A percentile compares a stretch with the other conserved stretches of the same genome.
These are phyloP conservation scores for Euproctis similis DNA, from an alignment of 2,888 invertebrate species.

Conservation along the genomic window DNA sequence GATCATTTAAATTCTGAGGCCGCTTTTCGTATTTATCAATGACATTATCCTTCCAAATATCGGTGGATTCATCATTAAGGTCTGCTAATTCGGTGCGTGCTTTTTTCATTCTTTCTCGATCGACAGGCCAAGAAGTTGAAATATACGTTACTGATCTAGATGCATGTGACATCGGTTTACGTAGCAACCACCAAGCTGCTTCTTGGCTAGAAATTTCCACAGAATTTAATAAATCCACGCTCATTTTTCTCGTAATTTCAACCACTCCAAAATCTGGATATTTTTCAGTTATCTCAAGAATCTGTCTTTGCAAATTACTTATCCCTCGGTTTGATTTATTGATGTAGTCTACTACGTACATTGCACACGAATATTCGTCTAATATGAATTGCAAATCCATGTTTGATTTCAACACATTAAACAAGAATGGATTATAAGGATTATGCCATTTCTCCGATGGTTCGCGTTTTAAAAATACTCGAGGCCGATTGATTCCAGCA, in stretches of 20 bases:
- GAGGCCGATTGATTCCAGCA: background rate
- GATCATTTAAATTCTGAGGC: background rate
- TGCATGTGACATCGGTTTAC: background rate
- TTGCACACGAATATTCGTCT: background rate
- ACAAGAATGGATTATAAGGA: background rate
- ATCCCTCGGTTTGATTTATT: background rate
- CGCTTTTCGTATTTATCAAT: background rate
- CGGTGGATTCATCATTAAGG: background rate
- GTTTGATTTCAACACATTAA: background rate
- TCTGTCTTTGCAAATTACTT: background rate
- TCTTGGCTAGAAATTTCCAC: background rate
- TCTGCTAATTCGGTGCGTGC: too few relatives aligned
- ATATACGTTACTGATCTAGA: background rate
- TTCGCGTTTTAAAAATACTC: background rate
- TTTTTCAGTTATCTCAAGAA: background rate
- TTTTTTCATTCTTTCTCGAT: background rate
- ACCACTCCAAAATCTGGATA: background rate
- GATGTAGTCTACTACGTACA: background rate
- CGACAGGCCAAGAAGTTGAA: background rate
- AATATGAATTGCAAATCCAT: background rate
- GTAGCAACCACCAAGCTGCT: background rate
- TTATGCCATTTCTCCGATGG: background rate
- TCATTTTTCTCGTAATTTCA: background rate
- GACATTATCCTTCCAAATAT: background rate
- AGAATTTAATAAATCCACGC: background rate